A percentile compares a stretch with the other conserved stretches of the same genome.
Conservation (phyloP, 1,140 invertebrate species). For the Sipha flava region DNA sequence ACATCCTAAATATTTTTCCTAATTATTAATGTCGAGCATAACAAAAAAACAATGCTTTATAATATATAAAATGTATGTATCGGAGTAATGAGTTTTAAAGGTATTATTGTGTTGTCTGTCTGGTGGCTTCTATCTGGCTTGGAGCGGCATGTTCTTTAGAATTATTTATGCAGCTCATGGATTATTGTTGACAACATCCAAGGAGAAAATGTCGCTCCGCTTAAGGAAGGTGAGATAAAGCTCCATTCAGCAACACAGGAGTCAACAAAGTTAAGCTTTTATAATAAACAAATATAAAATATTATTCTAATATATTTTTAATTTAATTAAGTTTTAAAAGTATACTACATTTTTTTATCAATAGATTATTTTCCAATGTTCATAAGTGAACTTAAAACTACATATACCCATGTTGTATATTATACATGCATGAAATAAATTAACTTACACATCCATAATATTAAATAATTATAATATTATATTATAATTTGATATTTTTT, state of each 20-base stretch:
- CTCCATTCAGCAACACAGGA: conserved; percentile 19
- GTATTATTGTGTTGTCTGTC: conserved; percentile 11
- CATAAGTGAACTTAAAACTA: neutral
- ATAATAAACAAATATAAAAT: neutral
- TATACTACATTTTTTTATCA: too few relatives aligned
- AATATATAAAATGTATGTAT: neutral
- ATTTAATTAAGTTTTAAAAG: too few relatives aligned
- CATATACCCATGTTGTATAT: too few relatives aligned
- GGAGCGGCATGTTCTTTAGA: conserved; percentile 23
- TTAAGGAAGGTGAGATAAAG: conserved; percentile 18
- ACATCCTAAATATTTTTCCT: neutral
- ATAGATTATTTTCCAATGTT: too few relatives aligned
- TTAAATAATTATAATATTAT: too few relatives aligned
- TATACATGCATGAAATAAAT: neutral
- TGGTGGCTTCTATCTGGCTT: conserved; percentile 6
- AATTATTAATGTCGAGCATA: neutral
- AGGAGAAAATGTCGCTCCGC: conserved; percentile 27
- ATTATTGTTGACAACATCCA: neutral
- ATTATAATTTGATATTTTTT: too few relatives aligned
- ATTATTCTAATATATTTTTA: too few relatives aligned
- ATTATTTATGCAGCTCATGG: neutral
- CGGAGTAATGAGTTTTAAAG: neutral
- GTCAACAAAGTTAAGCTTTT: neutral
- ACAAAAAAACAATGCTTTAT: neutral
- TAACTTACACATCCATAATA: too few relatives aligned